These are phyloP conservation scores for Lepidochitona cinerea DNA, from an alignment of 2,888 invertebrate genomes.

Conservation along the genomic window DNA sequence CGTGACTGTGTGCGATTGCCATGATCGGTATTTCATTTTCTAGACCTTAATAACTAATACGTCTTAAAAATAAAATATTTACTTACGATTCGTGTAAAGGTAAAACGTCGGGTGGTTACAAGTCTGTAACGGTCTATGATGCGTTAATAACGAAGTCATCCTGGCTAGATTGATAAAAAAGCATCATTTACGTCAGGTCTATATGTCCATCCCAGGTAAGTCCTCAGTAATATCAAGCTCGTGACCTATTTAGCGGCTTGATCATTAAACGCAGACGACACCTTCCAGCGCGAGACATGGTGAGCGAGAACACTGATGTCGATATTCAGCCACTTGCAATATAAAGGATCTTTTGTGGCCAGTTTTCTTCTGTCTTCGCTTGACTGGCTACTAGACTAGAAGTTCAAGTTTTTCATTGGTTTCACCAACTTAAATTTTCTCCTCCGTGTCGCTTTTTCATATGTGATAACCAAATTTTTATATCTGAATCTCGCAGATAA, in stretches of 20 bases:
- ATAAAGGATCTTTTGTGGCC: neutral
- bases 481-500: neutral
- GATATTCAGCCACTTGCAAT: neutral
- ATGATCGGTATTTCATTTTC: no score
- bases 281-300: neutral
- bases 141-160: neutral
- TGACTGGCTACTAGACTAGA: neutral
- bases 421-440: neutral
- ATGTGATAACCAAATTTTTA: neutral
- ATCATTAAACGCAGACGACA: neutral
- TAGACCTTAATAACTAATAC: no score
- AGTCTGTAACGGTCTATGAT: neutral
- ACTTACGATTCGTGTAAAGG: no score
- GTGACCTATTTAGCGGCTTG: neutral
- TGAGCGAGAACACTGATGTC: neutral
- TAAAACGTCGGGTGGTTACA: no score
- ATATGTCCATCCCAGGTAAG: neutral
- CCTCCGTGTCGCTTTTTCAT: neutral
- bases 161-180: neutral
- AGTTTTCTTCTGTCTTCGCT: neutral
- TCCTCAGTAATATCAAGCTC: neutral
- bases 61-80: no score
- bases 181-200: neutral
- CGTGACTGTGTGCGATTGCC: no score
- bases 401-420: constrained; percentile 2